Evolutionary conservation across 1,140 invertebrate species (phyloP), one percentile per base, ranked within the genome.

Genomic region (Tetramorium alpestre): DNA sequence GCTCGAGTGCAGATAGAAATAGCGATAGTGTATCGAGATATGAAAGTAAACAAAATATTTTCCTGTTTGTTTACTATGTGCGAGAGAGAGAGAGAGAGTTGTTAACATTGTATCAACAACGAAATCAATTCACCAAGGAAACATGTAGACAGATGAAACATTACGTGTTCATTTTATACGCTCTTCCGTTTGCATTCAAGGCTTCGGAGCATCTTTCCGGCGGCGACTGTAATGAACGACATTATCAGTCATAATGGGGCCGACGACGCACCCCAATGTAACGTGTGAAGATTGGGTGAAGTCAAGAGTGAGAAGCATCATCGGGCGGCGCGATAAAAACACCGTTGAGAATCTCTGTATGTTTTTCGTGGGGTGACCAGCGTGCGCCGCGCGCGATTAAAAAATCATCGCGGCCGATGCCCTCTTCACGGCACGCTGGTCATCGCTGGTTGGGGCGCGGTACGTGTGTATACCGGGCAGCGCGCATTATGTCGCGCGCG

Each of bases 391-490:
- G 77, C 88, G 77, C 88, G 89, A 91, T 91, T 91, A 87, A 91
- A 91, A 91, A 91, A 88, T 91, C 80, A 91, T 91, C 76, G 85
- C 80, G 90, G 90, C 81, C 88, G 90, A 91, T 89, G 85, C 75
- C 85, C 90, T 91, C 88, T 91, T 91, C 90, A 88, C 85, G 90
- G 90, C 88, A 86, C 88, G 85, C 77, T 88, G 90, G 88, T 84
- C 90, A 91, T 86, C 88, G 58, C 41, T 33, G 28, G 76, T 85
- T 89, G 78, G 90, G 89, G 90, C 85, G 87, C 89, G 73, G 89
- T 87, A 81, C 67, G 65, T 47, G 38, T 72, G 65, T 69, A 56
- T n/a, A 81, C 33, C 70, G 62, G 75, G 64, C 28, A 41, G 38
- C 84, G 77, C 87, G 73, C 87, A 88, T 91, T 89, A 91, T 85